Evolutionary conservation across 2,797 vertebrate genomes (phyloP).

Genomic region (Lemur catta): DNA sequence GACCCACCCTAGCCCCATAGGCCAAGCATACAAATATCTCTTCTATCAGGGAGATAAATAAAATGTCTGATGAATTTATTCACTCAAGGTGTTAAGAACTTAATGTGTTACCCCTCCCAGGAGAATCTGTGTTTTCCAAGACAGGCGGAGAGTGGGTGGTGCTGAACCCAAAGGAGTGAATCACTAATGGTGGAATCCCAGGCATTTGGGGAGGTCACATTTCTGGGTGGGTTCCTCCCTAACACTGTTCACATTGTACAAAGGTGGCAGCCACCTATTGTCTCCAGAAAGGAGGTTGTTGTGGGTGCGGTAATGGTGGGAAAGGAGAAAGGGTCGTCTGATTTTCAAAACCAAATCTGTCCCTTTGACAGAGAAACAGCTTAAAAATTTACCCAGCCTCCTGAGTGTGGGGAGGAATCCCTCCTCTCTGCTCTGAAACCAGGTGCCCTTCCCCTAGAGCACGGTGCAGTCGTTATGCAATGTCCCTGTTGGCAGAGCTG

Average conservation of each 20-base stretch:
- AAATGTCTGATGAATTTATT: background rate
- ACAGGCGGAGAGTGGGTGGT: constrained; percentile 46
- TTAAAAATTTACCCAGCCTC: background rate
- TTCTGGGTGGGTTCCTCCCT: constrained; percentile 65
- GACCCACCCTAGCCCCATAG: background rate
- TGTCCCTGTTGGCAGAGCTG: constrained; percentile 10
- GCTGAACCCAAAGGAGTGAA: constrained; percentile 62
- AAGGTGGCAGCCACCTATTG: constrained; percentile 44
- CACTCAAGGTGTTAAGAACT: background rate
- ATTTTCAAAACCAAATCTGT: constrained; percentile 34
- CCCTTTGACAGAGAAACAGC: background rate
- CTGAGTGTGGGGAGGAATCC: background rate
- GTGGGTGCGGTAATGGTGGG: constrained; percentile 11
- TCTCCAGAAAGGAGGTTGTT: background rate
- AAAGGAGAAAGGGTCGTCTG: background rate
- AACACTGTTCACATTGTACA: constrained; percentile 39
- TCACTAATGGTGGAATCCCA: constrained; percentile 67
- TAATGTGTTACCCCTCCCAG: background rate
- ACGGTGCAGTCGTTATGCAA: constrained; percentile 49
- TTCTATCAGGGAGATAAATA: background rate
- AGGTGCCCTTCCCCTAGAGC: constrained; percentile 28
- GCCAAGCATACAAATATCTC: background rate
- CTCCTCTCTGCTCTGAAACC: background rate
- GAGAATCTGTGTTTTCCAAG: constrained; percentile 47
- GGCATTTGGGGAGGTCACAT: constrained; percentile 41